Percentiles rank a stretch among this genome's conserved stretches.
These are phyloP conservation scores for Archilochus colubris DNA, from an alignment of 2,113 vertebrate genomes.

Conservation along the genomic window DNA sequence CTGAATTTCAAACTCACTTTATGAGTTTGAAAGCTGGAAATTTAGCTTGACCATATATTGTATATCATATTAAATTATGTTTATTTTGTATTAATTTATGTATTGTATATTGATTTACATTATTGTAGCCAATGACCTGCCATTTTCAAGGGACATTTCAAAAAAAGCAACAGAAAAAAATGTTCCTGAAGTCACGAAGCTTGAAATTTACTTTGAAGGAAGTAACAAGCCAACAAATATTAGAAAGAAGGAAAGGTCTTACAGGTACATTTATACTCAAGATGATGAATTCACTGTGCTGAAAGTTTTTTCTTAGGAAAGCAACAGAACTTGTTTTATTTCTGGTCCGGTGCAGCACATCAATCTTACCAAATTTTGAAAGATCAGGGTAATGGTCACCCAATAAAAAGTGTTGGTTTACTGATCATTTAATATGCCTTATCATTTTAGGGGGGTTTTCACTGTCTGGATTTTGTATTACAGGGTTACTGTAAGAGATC, in stretches of 20 bases:
- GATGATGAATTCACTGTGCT: background rate
- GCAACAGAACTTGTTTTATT: background rate
- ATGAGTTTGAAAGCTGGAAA: slow-evolving; percentile 1
- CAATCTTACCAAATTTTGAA: background rate
- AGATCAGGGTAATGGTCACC: background rate
- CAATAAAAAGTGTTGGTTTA: background rate
- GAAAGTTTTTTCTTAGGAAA: background rate
- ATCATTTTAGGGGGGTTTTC: background rate
- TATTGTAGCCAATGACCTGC: background rate
- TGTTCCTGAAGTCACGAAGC: background rate
- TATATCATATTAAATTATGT: background rate
- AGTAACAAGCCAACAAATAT: background rate
- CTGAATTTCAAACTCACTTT: slow-evolving; percentile 41
- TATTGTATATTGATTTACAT: background rate
- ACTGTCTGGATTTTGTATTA: background rate
- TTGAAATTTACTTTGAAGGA: background rate
- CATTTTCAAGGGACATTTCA: background rate
- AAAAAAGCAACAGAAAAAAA: background rate
- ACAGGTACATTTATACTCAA: background rate
- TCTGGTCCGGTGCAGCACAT: background rate
- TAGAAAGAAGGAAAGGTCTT: background rate
- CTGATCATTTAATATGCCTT: background rate
- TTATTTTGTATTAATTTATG: slow-evolving; percentile 12
- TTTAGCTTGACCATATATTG: background rate
- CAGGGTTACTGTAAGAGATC: background rate